phyloP scores from a whole-genome alignment of 2,797 vertebrate species.

The Syndactyla subalaris region DNA sequence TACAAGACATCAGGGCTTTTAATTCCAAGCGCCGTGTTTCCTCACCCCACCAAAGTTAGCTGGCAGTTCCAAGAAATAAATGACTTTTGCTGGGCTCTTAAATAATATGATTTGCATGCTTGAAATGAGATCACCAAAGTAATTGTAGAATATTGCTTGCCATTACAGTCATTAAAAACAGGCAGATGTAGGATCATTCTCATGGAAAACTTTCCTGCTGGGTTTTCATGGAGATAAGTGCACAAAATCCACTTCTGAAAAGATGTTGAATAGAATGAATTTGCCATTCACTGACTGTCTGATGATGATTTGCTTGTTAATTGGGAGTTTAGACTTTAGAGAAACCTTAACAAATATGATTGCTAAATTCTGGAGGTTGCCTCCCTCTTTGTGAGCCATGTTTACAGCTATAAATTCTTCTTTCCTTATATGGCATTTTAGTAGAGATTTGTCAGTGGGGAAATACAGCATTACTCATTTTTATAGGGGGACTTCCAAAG shows the following conservation, averaged over 20 bases:
- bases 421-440: constrained; percentile 49
- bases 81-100: constrained; percentile 75
- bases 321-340: constrained; percentile 80
- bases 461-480: constrained; percentile 36
- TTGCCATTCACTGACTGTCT: constrained; percentile 81
- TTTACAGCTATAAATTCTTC: constrained; percentile 75
- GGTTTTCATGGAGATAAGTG: constrained; percentile 83
- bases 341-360: constrained; percentile 80
- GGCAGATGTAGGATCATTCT: constrained; percentile 80
- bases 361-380: constrained; percentile 78
- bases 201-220: constrained; percentile 82
- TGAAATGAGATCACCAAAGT: constrained; percentile 79
- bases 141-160: constrained; percentile 80
- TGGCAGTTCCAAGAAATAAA: constrained; percentile 74
- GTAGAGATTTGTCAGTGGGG: not conserved
- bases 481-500: constrained; percentile 36
- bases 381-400: constrained; percentile 62
- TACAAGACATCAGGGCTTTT: constrained; percentile 36
- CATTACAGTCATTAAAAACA: constrained; percentile 79
- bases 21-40: not conserved
- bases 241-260: constrained; percentile 81
- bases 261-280: constrained; percentile 82
- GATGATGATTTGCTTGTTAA: constrained; percentile 84
- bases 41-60: constrained; percentile 62
- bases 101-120: constrained; percentile 82